Evolutionary conservation across 2,888 invertebrate genomes (phyloP), one percentile per base, ranked within the genome.

Genomic region (Oscheius myriophilus): DNA sequence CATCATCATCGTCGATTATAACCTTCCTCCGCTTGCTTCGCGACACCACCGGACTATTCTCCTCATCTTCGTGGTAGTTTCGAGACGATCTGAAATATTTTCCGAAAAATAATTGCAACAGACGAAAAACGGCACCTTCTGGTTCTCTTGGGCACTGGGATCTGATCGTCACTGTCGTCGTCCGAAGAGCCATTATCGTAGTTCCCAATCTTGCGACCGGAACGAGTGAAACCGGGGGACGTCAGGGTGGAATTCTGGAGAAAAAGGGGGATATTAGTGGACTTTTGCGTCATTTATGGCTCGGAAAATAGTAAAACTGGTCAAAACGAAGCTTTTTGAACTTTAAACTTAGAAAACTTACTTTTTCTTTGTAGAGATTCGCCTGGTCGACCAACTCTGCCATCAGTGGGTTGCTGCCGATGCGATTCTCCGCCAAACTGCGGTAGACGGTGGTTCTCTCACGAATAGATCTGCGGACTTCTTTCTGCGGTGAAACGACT

Each of bases 371-470:
- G 16, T 53, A 23, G 11, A 25, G 4, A 21, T 33, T 33, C 4
- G 33, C 33, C 9, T 33, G 33, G 9, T 33, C 33, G 33, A 33
- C 9, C 33, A 33, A 33, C 3, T 33, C 33, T 6, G 33, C 33
- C 33, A 33, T 33, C 4, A 33, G 33, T 3, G 3, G 3, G 2
- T 67, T 59, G 46, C 61, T 45, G 4, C 75, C 79, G 18, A 82
- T 16, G 6, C 67, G 53, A 51, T 78, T 78, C 53, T 81, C 80
- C 11, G 76, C 74, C 45, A 79, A 64, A 65, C 78, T 76, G 25
- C 70, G 64, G 69, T 81, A 81, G 11, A 80, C 70, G 11, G 70
- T 62, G 6, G 78, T 58, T 6, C 77, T 72, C 23, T 78, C 80
- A 16, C 82, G 72, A 25, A 55, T 61, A 6, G 82, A 82, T 33